Conservation (phyloP, 1,140 invertebrate genomes). For the Aporrectodea caliginosa region DNA sequence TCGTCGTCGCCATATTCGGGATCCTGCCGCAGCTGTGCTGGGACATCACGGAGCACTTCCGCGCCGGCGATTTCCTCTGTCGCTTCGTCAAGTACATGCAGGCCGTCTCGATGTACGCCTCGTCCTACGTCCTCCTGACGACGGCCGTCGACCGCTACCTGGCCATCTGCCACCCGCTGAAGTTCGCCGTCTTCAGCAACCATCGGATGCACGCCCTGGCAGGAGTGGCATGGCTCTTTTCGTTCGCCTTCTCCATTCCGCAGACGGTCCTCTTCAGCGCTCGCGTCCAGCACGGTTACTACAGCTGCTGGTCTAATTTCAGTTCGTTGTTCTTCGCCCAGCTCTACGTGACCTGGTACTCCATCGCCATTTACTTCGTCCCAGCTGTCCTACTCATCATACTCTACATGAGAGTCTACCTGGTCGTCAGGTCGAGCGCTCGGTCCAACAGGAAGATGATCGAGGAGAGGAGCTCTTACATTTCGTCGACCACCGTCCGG, state of each 20-base stretch:
- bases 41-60: conserved; percentile 66
- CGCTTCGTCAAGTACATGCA: conserved; percentile 62
- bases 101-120: conserved; percentile 84
- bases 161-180: conserved; percentile 71
- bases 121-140: conserved; percentile 91
- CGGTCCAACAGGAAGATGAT: conserved; percentile 34
- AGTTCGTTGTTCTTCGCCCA: conserved; percentile 58
- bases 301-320: conserved; percentile 68
- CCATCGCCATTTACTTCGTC: conserved; percentile 36
- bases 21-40: conserved; percentile 70
- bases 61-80: conserved; percentile 65
- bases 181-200: conserved; percentile 42
- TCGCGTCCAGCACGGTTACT: conserved; percentile 40
- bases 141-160: conserved; percentile 90
- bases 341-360: conserved; percentile 64
- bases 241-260: conserved; percentile 62
- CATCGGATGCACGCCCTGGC: conserved; percentile 49
- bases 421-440: conserved; percentile 55
- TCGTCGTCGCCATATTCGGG: conserved; percentile 68
- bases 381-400: conserved; percentile 37
- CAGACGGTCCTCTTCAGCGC: conserved; percentile 60
- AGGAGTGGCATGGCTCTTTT: conserved; percentile 62
- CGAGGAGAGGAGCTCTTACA: too few species aligned
- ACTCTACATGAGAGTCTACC: conserved; percentile 62
- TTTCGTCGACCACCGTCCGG: too few species aligned